Evolutionary conservation across 2,113 vertebrate genomes (phyloP), one percentile per base, ranked within the genome.

Genomic region (Myotis brandtii): DNA sequence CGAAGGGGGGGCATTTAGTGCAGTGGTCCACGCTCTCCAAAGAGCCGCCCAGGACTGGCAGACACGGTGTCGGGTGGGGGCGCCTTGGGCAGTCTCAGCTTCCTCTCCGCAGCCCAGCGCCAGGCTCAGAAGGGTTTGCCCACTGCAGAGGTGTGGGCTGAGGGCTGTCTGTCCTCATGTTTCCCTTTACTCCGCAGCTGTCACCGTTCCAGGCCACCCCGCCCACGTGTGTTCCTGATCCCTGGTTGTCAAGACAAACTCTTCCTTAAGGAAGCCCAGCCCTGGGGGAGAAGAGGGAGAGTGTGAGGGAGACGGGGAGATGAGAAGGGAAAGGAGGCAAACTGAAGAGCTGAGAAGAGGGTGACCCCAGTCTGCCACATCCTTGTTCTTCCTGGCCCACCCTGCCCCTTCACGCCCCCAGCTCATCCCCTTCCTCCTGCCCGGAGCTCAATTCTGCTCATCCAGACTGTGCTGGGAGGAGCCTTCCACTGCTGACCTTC

Each of bases 41-140:
- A 97, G 76, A 91, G 80, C 37, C 17, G 11, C 34, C 87, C 84
- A 92, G n/a, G 48, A 93, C 79, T 92, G 97, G 73, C 37, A 69
- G 87, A 94, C 89, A 4, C 54, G 56, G 67, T 3, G 11, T 67
- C 3, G 14, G 30, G 30, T 16, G 80, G 69, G 87, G 93, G 97
- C 96, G 73, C 37, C 62, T 52, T 0, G 86, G 40, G 59, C 3
- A 69, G 86, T 93, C 94, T 91, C 84, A 72, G 34, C 46, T 50
- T 92, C 73, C 88, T 52, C 64, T 43, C 92, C 95, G 88, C 43
- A 89, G 54, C 30, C n/a, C 37, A 83, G 97, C 54, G 50, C 30
- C 46, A 18, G 96, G 75, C 92, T 64, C 86, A 96, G 48, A 97
- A 82, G 79, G 82, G 13, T n/a, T 52, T 93, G 88, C 40, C 82